Evolutionary conservation across 2,113 vertebrate genomes (phyloP).

Genomic region (Corythornis vintsioides): DNA sequence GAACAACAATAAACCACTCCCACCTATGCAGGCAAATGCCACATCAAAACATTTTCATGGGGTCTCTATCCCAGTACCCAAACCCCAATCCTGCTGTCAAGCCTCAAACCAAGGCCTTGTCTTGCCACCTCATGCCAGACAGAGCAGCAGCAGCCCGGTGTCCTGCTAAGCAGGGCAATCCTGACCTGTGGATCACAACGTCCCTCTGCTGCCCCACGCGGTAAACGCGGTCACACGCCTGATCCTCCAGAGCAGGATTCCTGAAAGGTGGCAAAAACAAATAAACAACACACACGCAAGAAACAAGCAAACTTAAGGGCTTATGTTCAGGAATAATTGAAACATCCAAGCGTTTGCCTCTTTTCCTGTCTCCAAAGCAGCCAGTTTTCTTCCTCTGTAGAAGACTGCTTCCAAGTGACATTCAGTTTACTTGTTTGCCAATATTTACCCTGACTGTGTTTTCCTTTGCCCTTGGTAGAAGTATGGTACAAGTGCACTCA

Average conservation of each 20-base stretch:
- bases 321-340: neutral
- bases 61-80: neutral
- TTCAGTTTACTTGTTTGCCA: neutral
- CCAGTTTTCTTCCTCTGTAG: neutral
- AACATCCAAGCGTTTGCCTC: neutral
- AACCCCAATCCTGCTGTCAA: neutral
- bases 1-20: neutral
- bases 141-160: neutral
- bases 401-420: neutral
- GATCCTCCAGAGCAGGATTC: slow-evolving; percentile 96
- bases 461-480: neutral
- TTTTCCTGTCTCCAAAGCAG: neutral
- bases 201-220: slow-evolving; percentile 89
- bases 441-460: neutral
- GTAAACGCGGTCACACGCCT: slow-evolving; percentile 96
- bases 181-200: slow-evolving; percentile 93
- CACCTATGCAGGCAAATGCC: neutral
- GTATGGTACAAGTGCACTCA: neutral
- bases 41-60: neutral
- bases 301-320: neutral
- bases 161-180: neutral
- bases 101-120: neutral
- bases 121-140: neutral
- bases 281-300: neutral
- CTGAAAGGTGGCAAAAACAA: slow-evolving; percentile 60